These are phyloP conservation scores for Drosophila ambigua DNA, from an alignment of 1,140 invertebrate species.

Conservation along the genomic window DNA sequence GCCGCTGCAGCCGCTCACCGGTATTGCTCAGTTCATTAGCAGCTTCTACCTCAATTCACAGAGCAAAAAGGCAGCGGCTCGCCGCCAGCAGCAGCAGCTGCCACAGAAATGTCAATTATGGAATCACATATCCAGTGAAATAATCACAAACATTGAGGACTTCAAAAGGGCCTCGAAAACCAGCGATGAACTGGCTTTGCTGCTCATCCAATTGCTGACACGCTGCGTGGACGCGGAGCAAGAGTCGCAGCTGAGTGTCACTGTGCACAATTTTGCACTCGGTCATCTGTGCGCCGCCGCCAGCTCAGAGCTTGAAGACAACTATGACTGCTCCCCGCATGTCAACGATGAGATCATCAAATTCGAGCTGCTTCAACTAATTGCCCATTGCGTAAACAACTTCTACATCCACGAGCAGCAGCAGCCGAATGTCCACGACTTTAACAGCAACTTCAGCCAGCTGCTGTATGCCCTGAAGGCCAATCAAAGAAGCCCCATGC, in stretches of 20 bases:
- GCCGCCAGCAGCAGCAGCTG: conserved; percentile 15
- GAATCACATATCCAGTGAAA: conserved; percentile 8
- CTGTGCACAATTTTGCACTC: conserved; percentile 73
- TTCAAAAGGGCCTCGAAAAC: conserved; percentile 51
- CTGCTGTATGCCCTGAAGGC: conserved; percentile 63
- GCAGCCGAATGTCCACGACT: conserved; percentile 58
- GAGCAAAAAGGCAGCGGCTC: conserved; percentile 42
- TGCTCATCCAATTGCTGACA: conserved; percentile 68
- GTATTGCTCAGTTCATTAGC: conserved; percentile 55
- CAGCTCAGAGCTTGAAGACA: conserved; percentile 25
- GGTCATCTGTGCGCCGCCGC: conserved; percentile 56
- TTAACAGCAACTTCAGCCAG: conserved; percentile 69
- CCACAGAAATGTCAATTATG: conserved; percentile 35
- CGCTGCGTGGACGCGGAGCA: conserved; percentile 70
- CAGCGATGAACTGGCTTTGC: conserved; percentile 73
- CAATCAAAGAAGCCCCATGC: conserved; percentile 43
- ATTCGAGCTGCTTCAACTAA: conserved; percentile 68
- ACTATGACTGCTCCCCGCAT: not conserved
- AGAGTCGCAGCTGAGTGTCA: conserved; percentile 62
- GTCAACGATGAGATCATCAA: conserved; percentile 70
- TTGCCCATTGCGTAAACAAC: conserved; percentile 71
- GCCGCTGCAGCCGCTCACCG: conserved; percentile 41
- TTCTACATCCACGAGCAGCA: conserved; percentile 57
- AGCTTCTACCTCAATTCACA: conserved; percentile 65
- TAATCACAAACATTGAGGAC: conserved; percentile 38